These are phyloP conservation scores for Litoditis marina DNA, from an alignment of 2,888 invertebrate genomes.

Conservation along the genomic window DNA sequence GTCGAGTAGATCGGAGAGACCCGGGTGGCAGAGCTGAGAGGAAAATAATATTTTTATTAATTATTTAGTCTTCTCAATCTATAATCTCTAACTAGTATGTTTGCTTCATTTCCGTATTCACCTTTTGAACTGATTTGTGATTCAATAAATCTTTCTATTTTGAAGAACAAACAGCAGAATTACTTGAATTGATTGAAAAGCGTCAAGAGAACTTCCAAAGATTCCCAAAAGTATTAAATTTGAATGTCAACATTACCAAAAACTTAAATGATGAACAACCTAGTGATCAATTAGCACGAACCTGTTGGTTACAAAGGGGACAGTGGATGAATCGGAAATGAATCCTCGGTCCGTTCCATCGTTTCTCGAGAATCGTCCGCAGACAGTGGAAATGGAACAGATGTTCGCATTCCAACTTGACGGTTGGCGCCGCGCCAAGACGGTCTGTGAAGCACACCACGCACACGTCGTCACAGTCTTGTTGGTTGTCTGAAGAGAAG, in stretches of 20 bases:
- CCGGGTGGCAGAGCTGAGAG: conserved; percentile 74
- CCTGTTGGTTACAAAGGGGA: conserved; percentile 80
- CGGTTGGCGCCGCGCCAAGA: conserved; percentile 86
- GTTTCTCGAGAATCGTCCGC: conserved; percentile 65
- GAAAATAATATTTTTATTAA: background rate
- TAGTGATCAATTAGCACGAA: conserved; percentile 3
- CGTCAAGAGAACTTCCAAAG: too few relatives aligned
- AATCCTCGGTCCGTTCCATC: conserved; percentile 92
- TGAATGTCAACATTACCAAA: background rate
- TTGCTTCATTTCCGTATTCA: too few relatives aligned
- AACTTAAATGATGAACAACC: background rate
- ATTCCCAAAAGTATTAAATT: too few relatives aligned
- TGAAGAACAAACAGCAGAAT: too few relatives aligned
- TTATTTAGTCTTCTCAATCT: too few relatives aligned
- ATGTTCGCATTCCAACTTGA: conserved; percentile 86
- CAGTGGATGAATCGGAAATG: conserved; percentile 92
- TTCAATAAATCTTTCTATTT: too few relatives aligned
- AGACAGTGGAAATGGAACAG: conserved; percentile 88
- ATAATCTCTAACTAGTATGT: too few relatives aligned
- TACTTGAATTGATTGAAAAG: too few relatives aligned
- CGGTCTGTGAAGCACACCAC: conserved; percentile 99
- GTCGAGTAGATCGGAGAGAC: conserved; percentile 74
- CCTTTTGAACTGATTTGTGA: too few relatives aligned
- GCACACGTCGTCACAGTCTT: conserved; percentile 98
- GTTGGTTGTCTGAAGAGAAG: conserved; percentile 66